A percentile compares a stretch with the other conserved stretches of the same genome.
Conservation (phyloP, 2,888 invertebrate genomes). For the Ernsta delagoae region DNA sequence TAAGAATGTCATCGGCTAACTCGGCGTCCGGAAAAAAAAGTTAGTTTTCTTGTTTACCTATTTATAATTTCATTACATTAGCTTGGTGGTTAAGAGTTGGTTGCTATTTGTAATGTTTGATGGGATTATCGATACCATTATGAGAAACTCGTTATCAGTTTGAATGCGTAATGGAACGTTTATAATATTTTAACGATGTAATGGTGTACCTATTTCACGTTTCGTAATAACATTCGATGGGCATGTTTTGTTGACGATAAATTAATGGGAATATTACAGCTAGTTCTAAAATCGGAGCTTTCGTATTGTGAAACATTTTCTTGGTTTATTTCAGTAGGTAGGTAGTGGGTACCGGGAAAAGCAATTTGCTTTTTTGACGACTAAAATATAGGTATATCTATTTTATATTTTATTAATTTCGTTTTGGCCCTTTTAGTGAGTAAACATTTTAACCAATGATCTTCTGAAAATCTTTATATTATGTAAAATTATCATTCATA, state of each 20-base stretch:
- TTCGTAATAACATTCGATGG: not conserved
- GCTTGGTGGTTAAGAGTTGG: not conserved
- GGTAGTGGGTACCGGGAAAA: no score
- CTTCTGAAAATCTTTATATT: no score
- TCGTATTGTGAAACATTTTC: not conserved
- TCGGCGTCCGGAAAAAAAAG: conserved; percentile 71
- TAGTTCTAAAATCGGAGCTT: conserved; percentile 32
- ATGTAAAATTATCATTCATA: no score
- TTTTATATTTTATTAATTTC: no score
- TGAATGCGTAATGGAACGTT: conserved; percentile 19
- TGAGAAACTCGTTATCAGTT: conserved; percentile 3
- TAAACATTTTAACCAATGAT: no score
- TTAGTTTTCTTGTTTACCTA: conserved; percentile 52
- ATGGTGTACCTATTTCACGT: conserved; percentile 8
- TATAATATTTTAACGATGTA: conserved; percentile 7
- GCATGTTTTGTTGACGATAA: conserved; percentile 7
- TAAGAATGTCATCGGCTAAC: conserved; percentile 74
- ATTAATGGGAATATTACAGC: conserved; percentile 14
- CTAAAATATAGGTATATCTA: no score
- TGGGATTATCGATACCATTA: conserved; percentile 25
- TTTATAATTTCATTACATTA: conserved; percentile 44
- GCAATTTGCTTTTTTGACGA: no score
- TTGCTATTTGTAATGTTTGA: conserved; percentile 43
- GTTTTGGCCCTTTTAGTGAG: no score
- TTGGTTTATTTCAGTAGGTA: no score